phyloP scores from a whole-genome alignment of 2,888 invertebrate species.

The Xestia sexstrigata region DNA sequence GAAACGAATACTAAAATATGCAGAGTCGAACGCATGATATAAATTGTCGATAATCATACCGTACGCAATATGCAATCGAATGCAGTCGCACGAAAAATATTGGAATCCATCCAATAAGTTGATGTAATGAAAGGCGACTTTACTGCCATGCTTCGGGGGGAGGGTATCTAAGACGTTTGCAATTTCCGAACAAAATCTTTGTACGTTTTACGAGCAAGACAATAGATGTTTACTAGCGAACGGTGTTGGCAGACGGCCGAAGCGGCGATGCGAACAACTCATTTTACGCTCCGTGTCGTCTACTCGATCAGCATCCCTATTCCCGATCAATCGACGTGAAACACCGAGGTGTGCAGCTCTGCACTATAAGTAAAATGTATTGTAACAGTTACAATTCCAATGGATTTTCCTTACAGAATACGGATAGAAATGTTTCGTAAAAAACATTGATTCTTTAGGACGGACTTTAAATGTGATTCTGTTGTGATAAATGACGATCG shows the following conservation, averaged over 20 bases:
- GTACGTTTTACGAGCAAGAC: constrained; percentile 85
- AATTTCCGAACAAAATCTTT: constrained; percentile 87
- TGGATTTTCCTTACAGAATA: constrained; percentile 66
- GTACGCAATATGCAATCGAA: constrained; percentile 81
- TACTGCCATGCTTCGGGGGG: constrained; percentile 76
- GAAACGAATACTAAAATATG: constrained; percentile 53
- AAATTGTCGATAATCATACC: constrained; percentile 79
- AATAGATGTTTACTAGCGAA: constrained; percentile 84
- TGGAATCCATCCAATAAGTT: constrained; percentile 88
- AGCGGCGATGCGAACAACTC: constrained; percentile 86
- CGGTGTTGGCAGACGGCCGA: constrained; percentile 83
- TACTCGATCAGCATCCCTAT: constrained; percentile 80
- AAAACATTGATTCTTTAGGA: constrained; percentile 67
- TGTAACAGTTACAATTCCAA: constrained; percentile 64
- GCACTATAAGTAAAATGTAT: constrained; percentile 68
- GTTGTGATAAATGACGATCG: constrained; percentile 69
- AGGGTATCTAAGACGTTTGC: constrained; percentile 81
- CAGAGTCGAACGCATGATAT: constrained; percentile 70
- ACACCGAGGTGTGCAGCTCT: constrained; percentile 71
- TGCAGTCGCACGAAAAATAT: constrained; percentile 87
- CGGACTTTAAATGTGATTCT: constrained; percentile 68
- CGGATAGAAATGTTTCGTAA: constrained; percentile 63
- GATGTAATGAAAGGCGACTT: constrained; percentile 88
- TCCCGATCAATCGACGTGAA: constrained; percentile 79
- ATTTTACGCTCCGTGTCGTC: constrained; percentile 86